Evolutionary conservation across 2,888 invertebrate genomes (phyloP).

Genomic region (Ornithoptera alexandrae): DNA sequence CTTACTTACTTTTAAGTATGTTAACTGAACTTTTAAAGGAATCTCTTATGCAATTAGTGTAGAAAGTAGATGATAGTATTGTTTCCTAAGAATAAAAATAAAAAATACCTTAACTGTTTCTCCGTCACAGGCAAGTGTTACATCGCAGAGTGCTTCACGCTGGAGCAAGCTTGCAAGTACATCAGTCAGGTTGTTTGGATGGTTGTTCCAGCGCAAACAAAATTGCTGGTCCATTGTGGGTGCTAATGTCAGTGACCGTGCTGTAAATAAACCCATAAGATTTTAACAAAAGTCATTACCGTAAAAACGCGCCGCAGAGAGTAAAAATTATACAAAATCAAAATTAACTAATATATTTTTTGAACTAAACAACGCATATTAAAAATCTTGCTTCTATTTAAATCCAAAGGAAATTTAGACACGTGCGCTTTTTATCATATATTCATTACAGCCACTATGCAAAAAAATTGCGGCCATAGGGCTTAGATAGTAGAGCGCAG

Average conservation of each 20-base stretch:
- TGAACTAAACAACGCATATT: slow-evolving; percentile 42
- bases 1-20: no score
- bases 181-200: slow-evolving; percentile 94
- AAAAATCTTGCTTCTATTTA: slow-evolving; percentile 46
- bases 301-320: slow-evolving; percentile 40
- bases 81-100: no score
- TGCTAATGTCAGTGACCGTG: slow-evolving; percentile 80
- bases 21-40: no score
- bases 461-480: slow-evolving; percentile 79
- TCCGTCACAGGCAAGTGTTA: slow-evolving; percentile 94
- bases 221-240: slow-evolving; percentile 90
- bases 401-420: slow-evolving; percentile 58
- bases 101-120: slow-evolving; percentile 86
- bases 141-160: slow-evolving; percentile 94
- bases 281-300: slow-evolving; percentile 53
- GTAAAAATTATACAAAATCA: slow-evolving; percentile 37
- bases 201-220: slow-evolving; percentile 97
- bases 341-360: slow-evolving; percentile 22
- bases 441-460: slow-evolving; percentile 66
- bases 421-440: slow-evolving; percentile 70
- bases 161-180: slow-evolving; percentile 92
- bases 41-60: no score
- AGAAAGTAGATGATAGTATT: no score
- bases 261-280: slow-evolving; percentile 55
- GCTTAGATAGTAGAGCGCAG: slow-evolving; percentile 78